A percentile compares a stretch with the other conserved stretches of the same genome.
These are phyloP conservation scores for Cacatua alba DNA, from an alignment of 2,113 vertebrate species.

Conservation along the genomic window DNA sequence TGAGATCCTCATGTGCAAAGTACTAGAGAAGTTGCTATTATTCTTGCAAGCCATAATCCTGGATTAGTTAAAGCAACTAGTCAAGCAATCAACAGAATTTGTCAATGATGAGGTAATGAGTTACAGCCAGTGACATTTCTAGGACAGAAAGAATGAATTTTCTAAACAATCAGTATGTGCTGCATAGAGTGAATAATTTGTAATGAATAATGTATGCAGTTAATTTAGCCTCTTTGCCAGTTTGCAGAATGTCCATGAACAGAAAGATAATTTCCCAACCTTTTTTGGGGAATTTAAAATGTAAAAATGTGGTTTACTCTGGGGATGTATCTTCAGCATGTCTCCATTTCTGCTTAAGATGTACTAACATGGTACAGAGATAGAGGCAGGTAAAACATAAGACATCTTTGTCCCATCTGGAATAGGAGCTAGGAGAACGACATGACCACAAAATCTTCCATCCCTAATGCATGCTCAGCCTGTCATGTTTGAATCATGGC, in stretches of 20 bases:
- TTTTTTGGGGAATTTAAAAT: neutral
- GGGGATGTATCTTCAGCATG: rapidly evolving
- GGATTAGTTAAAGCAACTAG: constrained; percentile 54
- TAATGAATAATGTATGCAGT: constrained; percentile 66
- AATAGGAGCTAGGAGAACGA: neutral
- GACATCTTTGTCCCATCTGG: neutral
- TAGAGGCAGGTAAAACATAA: neutral
- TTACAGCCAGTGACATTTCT: constrained; percentile 68
- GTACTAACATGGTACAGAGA: neutral
- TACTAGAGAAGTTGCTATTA: constrained; percentile 5
- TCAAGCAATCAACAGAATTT: constrained; percentile 57
- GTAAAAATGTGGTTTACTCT: neutral
- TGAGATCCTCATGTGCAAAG: neutral
- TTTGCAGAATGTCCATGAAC: constrained; percentile 49
- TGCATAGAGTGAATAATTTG: constrained; percentile 57
- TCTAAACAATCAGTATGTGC: constrained; percentile 61
- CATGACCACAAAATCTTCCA: neutral
- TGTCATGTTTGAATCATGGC: neutral
- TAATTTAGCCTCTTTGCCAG: constrained; percentile 59
- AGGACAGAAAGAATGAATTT: constrained; percentile 67
- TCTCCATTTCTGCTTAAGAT: neutral
- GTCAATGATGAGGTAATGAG: constrained; percentile 39
- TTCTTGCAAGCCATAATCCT: constrained; percentile 13
- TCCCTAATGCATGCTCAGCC: neutral
- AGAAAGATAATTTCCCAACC: constrained; percentile 8